These are phyloP conservation scores for Gambelia wislizenii DNA, from an alignment of 2,797 vertebrate species.

Conservation along the genomic window DNA sequence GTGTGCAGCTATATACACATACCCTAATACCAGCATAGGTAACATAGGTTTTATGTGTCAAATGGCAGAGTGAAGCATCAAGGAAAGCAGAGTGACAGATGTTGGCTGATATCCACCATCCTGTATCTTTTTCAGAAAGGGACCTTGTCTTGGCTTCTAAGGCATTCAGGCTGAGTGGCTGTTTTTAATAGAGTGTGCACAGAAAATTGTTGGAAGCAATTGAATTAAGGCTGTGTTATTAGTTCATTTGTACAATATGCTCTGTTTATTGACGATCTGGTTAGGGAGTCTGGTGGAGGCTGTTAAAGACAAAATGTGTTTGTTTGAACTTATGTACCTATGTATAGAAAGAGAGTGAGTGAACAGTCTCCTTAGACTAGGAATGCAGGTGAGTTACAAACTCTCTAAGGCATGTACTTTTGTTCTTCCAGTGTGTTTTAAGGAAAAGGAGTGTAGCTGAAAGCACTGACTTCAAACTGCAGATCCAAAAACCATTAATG, in stretches of 20 bases:
- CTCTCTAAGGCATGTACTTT: background rate
- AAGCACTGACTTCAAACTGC: background rate
- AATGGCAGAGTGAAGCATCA: slow-evolving; percentile 7
- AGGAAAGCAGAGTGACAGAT: slow-evolving; percentile 50
- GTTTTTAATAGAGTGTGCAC: slow-evolving; percentile 73
- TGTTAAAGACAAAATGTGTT: slow-evolving; percentile 71
- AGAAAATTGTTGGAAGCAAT: slow-evolving; percentile 76
- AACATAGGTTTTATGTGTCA: background rate
- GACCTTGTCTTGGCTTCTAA: slow-evolving; percentile 64
- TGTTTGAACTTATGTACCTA: slow-evolving; percentile 53
- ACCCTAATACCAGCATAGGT: no score
- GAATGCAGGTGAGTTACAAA: background rate
- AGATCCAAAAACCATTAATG: background rate
- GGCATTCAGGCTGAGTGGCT: slow-evolving; percentile 65
- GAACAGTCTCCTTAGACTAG: slow-evolving; percentile 17
- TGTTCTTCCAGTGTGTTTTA: background rate
- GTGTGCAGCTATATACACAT: no score
- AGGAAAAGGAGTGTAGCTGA: background rate
- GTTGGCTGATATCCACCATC: background rate
- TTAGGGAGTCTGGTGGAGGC: slow-evolving; percentile 68
- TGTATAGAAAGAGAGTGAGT: slow-evolving; percentile 39
- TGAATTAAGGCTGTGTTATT: slow-evolving; percentile 74
- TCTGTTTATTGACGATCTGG: slow-evolving; percentile 74
- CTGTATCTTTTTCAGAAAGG: slow-evolving; percentile 60
- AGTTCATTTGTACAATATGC: slow-evolving; percentile 76